Conservation (phyloP, 1,140 invertebrate species). For the Ceratoteleas bidentatus region DNA sequence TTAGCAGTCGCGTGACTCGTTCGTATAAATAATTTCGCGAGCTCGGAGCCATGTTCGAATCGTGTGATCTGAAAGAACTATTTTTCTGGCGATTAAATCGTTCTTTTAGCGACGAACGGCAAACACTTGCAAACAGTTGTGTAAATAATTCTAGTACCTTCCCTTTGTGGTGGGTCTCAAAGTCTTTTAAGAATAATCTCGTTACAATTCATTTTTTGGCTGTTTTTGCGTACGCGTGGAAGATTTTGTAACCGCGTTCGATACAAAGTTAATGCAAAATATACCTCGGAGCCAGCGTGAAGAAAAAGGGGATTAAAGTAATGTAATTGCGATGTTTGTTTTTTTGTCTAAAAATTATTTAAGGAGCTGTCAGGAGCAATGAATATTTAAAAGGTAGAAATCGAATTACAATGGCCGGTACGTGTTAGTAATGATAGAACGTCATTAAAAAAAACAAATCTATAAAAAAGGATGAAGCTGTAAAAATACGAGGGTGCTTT, state of each 20-base stretch:
- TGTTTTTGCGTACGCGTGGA: slow-evolving; percentile 10
- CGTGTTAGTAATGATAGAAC: too few relatives aligned
- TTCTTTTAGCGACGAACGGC: slow-evolving; percentile 48
- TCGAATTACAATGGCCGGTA: background rate
- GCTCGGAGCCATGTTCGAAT: slow-evolving; percentile 53
- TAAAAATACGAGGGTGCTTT: background rate
- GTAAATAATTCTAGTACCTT: slow-evolving; percentile 48
- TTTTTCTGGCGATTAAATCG: slow-evolving; percentile 63
- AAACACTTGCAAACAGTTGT: slow-evolving; percentile 52
- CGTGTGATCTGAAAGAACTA: slow-evolving; percentile 60
- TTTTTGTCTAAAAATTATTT: slow-evolving; percentile 10
- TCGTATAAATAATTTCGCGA: slow-evolving; percentile 63
- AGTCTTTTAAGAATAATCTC: slow-evolving; percentile 44
- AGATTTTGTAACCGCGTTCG: slow-evolving; percentile 18
- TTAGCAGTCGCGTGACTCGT: slow-evolving; percentile 64
- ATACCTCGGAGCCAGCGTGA: slow-evolving; percentile 9
- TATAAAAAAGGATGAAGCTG: background rate
- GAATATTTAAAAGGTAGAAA: slow-evolving; percentile 13
- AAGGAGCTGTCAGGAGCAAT: slow-evolving; percentile 1
- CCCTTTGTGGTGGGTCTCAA: slow-evolving; percentile 26
- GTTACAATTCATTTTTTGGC: slow-evolving; percentile 27
- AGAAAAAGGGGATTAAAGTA: slow-evolving; percentile 23
- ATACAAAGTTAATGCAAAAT: slow-evolving; percentile 27
- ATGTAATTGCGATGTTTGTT: slow-evolving; percentile 23
- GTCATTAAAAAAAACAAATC: background rate